Conservation (phyloP, 2,113 vertebrate species). For the Numida meleagris region DNA sequence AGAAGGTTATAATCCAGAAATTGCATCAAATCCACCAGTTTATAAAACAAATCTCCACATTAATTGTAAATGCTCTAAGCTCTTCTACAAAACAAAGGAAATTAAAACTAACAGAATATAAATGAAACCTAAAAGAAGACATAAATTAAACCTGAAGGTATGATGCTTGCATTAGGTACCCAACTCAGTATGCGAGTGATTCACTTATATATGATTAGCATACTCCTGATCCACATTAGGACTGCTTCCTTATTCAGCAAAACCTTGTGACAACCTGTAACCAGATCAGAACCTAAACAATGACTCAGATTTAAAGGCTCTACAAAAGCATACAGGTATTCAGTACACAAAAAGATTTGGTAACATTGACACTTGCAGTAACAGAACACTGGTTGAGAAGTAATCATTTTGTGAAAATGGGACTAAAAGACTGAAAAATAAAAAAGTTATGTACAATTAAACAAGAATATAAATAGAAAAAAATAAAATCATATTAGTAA, state of each 20-base stretch:
- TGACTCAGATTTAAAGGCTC: neutral
- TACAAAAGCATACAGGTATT: rapidly evolving
- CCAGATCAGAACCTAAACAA: neutral
- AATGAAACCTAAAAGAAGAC: neutral
- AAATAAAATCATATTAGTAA: neutral
- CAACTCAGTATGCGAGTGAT: neutral
- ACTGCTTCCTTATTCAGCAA: neutral
- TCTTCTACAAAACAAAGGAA: neutral
- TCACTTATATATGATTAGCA: neutral
- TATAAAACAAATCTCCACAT: neutral
- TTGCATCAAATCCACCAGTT: neutral
- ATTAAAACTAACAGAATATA: neutral
- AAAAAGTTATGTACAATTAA: neutral
- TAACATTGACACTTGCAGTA: neutral
- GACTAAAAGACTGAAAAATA: neutral
- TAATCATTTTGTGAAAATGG: neutral
- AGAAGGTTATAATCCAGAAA: neutral
- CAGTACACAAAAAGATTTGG: neutral
- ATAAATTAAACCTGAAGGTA: neutral
- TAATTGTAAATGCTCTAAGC: neutral
- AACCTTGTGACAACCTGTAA: neutral
- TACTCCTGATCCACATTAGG: neutral
- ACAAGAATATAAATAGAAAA: neutral
- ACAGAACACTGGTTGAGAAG: neutral
- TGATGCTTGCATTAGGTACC: neutral